phyloP scores from a whole-genome alignment of 2,113 vertebrate species.

The Proterorhinus semilunaris region DNA sequence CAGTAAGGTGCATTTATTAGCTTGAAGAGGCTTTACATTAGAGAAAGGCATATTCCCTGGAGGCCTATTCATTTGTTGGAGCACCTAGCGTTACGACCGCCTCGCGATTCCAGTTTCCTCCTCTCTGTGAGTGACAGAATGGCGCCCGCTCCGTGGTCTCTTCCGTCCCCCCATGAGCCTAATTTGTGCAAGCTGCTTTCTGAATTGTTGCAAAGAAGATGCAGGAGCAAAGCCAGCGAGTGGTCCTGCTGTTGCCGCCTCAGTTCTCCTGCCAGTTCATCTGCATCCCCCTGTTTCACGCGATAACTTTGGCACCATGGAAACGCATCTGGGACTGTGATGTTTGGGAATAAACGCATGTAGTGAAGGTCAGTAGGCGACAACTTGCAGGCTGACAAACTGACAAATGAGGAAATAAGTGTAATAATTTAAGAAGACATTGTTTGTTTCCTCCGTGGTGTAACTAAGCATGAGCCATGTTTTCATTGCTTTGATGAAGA shows the following conservation, averaged over 20 bases:
- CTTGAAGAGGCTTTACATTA: conserved; percentile 20
- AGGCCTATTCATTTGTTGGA: conserved; percentile 54
- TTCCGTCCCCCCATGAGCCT: conserved; percentile 67
- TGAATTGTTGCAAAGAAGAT: conserved; percentile 72
- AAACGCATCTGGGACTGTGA: conserved; percentile 20
- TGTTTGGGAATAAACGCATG: conserved; percentile 17
- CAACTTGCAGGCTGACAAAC: neutral
- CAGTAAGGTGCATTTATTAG: conserved; percentile 42
- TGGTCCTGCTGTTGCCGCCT: conserved; percentile 58
- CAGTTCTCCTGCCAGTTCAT: conserved; percentile 57
- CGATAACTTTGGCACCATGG: conserved; percentile 19
- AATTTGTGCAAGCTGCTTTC: conserved; percentile 73
- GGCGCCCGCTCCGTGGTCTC: conserved; percentile 58
- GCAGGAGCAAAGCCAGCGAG: conserved; percentile 65
- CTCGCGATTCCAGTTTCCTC: conserved; percentile 34
- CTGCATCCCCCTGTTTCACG: conserved; percentile 46
- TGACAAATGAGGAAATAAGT: neutral
- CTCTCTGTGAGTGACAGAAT: conserved; percentile 57
- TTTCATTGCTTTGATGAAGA: neutral
- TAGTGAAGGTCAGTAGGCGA: conserved; percentile 30
- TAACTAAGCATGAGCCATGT: neutral
- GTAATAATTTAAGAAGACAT: neutral
- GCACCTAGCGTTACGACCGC: conserved; percentile 43
- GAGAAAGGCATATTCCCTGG: conserved; percentile 60
- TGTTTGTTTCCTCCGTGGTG: neutral